Conservation (phyloP, 1,140 invertebrate genomes). For the Anagrus nilaparvatae region DNA sequence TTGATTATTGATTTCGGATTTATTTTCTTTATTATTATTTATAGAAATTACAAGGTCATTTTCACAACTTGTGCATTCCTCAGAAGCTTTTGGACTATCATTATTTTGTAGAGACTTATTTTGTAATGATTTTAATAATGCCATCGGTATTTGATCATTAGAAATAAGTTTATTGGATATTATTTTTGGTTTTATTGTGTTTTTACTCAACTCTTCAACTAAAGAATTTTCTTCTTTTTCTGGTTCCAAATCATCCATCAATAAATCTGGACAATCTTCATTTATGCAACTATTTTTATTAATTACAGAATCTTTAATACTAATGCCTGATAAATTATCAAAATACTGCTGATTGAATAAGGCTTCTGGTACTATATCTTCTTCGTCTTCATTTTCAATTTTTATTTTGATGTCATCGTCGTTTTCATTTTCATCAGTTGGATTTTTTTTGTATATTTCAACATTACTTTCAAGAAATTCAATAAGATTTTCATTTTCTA, state of each 20-base stretch:
- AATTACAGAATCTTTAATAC: not conserved
- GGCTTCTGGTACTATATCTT: constrained; percentile 27
- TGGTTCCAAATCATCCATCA: constrained; percentile 21
- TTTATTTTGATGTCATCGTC: constrained; percentile 12
- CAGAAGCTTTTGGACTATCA: not conserved
- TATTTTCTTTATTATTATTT: not conserved
- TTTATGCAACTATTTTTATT: not conserved
- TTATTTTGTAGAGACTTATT: constrained; percentile 9
- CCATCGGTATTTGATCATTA: constrained; percentile 25
- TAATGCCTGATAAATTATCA: not conserved
- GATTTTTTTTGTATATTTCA: not conserved
- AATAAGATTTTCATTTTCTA: not conserved
- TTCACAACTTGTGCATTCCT: not conserved
- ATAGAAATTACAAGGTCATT: not conserved
- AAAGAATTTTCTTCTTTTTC: constrained; percentile 12
- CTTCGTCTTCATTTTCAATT: constrained; percentile 14
- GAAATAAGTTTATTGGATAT: constrained; percentile 32
- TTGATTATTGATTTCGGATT: not conserved
- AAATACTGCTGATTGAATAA: constrained; percentile 16
- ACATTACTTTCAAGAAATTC: not conserved
- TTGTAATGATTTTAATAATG: constrained; percentile 22
- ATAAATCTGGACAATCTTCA: constrained; percentile 14
- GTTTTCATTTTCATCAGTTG: constrained; percentile 6
- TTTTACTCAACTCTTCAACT: constrained; percentile 5
- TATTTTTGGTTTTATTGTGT: constrained; percentile 22